phyloP scores from a whole-genome alignment of 2,797 vertebrate genomes.

The Protonibea diacanthus region DNA sequence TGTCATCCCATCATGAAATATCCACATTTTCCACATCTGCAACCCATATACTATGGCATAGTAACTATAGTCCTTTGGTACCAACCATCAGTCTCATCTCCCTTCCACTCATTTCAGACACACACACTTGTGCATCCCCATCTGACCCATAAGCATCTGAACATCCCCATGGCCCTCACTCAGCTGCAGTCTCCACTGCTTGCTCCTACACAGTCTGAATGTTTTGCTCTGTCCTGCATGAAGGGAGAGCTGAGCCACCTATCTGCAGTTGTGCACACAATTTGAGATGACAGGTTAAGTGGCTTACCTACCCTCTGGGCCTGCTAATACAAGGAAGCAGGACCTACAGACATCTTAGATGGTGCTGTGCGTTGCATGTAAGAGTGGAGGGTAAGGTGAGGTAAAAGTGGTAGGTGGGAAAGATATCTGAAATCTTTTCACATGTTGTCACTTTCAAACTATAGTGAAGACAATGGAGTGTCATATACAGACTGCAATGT shows the following conservation, averaged over 20 bases:
- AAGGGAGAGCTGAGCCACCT: conserved; percentile 56
- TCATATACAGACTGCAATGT: conserved; percentile 1
- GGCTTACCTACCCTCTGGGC: conserved; percentile 76
- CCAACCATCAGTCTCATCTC: conserved; percentile 49
- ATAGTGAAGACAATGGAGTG: neutral
- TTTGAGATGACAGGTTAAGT: conserved; percentile 86
- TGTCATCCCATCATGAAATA: conserved; percentile 35
- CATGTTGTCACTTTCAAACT: conserved; percentile 12
- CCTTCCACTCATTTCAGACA: conserved; percentile 52
- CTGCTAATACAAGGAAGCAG: conserved; percentile 71
- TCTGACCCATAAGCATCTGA: conserved; percentile 60
- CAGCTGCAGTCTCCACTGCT: conserved; percentile 54
- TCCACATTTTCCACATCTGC: conserved; percentile 53
- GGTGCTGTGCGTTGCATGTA: conserved; percentile 42
- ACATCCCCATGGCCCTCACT: conserved; percentile 56
- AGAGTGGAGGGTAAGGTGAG: conserved; percentile 19
- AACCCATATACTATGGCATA: neutral
- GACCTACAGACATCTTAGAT: conserved; percentile 52
- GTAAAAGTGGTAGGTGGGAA: conserved; percentile 4
- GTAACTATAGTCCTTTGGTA: conserved; percentile 47
- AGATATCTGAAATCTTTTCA: conserved; percentile 18
- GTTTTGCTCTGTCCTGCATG: conserved; percentile 45
- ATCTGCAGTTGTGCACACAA: conserved; percentile 78
- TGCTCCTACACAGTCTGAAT: conserved; percentile 61
- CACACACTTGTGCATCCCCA: conserved; percentile 52